These are phyloP conservation scores for Carduelis carduelis DNA, from an alignment of 2,797 vertebrate species.

Conservation along the genomic window DNA sequence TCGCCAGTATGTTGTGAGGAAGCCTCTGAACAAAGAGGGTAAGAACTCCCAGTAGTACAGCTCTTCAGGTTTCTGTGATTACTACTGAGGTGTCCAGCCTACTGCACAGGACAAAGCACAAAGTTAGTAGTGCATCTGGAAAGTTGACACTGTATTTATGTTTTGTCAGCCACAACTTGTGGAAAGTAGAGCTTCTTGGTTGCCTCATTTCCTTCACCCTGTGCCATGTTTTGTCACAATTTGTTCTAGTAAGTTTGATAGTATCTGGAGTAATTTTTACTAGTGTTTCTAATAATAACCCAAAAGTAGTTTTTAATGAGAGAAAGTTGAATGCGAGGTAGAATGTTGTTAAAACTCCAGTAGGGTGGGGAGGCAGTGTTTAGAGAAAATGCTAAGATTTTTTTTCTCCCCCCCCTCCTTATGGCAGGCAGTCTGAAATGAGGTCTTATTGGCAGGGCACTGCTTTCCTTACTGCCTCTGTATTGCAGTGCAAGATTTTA, in stretches of 20 bases:
- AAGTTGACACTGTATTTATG: rapidly evolving
- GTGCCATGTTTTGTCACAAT: rapidly evolving
- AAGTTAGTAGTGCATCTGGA: neutral
- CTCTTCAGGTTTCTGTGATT: rapidly evolving
- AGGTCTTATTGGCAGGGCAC: neutral
- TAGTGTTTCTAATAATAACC: neutral
- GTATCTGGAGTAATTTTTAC: neutral
- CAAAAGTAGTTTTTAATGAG: neutral
- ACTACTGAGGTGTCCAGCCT: rapidly evolving
- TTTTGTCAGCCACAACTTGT: rapidly evolving
- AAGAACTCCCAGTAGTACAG: neutral
- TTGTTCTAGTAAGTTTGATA: neutral
- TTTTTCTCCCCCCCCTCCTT: rapidly evolving
- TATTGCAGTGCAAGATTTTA: neutral
- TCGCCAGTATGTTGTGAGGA: conserved; percentile 95
- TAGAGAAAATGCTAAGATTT: neutral
- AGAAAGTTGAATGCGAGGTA: neutral
- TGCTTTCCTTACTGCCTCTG: neutral
- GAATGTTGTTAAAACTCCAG: neutral
- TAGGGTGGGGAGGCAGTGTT: rapidly evolving
- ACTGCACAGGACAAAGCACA: neutral
- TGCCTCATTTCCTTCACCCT: rapidly evolving
- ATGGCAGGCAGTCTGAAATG: rapidly evolving
- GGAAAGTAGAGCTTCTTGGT: neutral
- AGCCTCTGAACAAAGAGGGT: conserved; percentile 95